phyloP scores from a whole-genome alignment of 2,888 invertebrate genomes.

The Tenthredo distinguenda region DNA sequence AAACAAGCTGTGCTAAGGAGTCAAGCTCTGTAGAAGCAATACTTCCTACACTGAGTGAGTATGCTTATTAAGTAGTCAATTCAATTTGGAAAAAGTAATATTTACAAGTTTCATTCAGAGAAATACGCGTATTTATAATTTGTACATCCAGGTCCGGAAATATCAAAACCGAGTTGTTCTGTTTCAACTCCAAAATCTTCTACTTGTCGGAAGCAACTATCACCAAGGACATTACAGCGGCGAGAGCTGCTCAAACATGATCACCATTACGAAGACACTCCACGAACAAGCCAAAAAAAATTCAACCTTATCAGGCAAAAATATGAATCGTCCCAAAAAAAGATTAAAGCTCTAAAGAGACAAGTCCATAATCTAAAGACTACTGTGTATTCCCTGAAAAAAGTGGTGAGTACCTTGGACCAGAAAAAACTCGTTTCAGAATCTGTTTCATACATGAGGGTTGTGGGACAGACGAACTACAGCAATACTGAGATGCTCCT shows the following conservation, averaged over 20 bases:
- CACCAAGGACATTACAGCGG: slow-evolving; percentile 32
- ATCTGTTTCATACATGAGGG: not conserved
- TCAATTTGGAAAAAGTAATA: too few relatives aligned
- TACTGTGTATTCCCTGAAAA: slow-evolving; percentile 26
- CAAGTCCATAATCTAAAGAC: slow-evolving; percentile 6
- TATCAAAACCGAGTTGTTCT: slow-evolving; percentile 12
- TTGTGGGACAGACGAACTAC: too few relatives aligned
- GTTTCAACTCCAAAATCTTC: slow-evolving; percentile 18
- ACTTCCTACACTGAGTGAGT: too few relatives aligned
- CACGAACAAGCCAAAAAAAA: slow-evolving; percentile 41
- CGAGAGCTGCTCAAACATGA: slow-evolving; percentile 1
- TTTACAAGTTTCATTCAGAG: too few relatives aligned
- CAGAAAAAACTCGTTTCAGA: slow-evolving; percentile 18
- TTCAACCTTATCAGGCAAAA: slow-evolving; percentile 9
- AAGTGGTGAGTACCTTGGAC: slow-evolving; percentile 17
- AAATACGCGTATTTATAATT: too few relatives aligned
- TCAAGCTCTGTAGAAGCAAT: not conserved
- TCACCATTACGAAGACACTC: slow-evolving; percentile 43
- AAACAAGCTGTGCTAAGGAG: not conserved
- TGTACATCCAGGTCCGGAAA: slow-evolving; percentile 24
- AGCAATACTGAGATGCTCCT: too few relatives aligned
- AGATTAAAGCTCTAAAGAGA: slow-evolving; percentile 11
- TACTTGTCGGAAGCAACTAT: not conserved
- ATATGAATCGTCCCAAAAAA: slow-evolving; percentile 28
- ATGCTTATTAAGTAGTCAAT: too few relatives aligned